A percentile compares a stretch with the other conserved stretches of the same genome.
phyloP scores from a whole-genome alignment of 2,888 invertebrate genomes.

The Tipula unca region DNA sequence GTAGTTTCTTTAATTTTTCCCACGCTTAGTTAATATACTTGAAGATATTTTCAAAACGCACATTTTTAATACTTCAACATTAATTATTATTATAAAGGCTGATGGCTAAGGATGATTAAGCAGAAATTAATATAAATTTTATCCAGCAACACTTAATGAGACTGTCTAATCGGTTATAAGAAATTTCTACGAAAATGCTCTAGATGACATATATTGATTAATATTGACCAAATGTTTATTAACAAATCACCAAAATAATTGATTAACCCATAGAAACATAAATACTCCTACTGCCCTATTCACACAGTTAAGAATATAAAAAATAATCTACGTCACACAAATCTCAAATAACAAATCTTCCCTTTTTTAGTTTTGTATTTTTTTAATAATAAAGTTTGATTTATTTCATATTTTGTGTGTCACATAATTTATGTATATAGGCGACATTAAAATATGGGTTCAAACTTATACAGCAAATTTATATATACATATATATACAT shows the following conservation, averaged over 20 bases:
- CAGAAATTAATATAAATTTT: no score
- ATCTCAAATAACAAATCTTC: not conserved
- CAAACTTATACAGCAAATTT: not conserved
- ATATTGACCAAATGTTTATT: not conserved
- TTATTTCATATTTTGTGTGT: slow-evolving; percentile 8
- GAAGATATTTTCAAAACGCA: no score
- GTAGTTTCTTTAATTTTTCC: no score
- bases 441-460: slow-evolving; percentile 14
- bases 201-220: not conserved
- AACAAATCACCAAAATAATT: not conserved
- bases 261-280: not conserved
- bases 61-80: no score
- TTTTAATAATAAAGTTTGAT: not conserved
- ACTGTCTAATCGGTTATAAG: no score
- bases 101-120: no score
- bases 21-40: no score
- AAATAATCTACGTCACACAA: not conserved
- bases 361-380: not conserved
- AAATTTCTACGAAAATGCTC: no score
- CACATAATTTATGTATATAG: not conserved
- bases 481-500: not conserved
- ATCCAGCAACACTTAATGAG: no score
- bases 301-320: not conserved
- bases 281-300: not conserved
- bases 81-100: no score